Evolutionary conservation across 1,140 invertebrate species (phyloP).

Genomic region (Manduca sexta): DNA sequence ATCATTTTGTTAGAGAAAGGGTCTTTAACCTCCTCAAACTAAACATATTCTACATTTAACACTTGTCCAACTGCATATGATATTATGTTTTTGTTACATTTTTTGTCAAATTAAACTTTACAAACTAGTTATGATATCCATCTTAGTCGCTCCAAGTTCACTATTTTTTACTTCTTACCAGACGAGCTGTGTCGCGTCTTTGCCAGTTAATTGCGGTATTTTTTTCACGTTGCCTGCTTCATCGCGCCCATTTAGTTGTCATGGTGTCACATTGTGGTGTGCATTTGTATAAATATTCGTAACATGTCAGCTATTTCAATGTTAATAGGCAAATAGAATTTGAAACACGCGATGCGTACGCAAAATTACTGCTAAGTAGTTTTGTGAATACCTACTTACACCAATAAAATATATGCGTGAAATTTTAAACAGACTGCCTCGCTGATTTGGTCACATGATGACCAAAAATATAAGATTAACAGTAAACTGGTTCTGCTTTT

Average conservation of each 20-base stretch:
- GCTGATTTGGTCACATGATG: not conserved
- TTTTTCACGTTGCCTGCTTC: not conserved
- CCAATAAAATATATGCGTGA: constrained; percentile 1
- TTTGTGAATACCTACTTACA: constrained; percentile 1
- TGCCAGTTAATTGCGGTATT: not conserved
- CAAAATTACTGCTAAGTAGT: constrained; percentile 9
- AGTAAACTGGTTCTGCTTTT: not conserved
- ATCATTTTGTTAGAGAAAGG: not conserved
- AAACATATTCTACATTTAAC: constrained; percentile 14
- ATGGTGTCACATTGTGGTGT: not conserved
- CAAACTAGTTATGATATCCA: constrained; percentile 18
- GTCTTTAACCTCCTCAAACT: not conserved
- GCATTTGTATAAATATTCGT: constrained; percentile 11
- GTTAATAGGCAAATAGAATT: constrained; percentile 22
- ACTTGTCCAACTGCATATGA: constrained; percentile 6
- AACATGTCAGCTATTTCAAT: constrained; percentile 23
- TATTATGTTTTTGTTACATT: constrained; percentile 8
- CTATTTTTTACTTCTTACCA: not conserved
- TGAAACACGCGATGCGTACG: constrained; percentile 18
- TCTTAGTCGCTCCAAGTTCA: constrained; percentile 8
- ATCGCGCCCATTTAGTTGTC: not conserved
- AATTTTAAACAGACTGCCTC: constrained; percentile 10
- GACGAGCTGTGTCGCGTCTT: not conserved
- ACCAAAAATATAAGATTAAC: not conserved
- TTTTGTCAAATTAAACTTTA: constrained; percentile 7